Conservation (phyloP, 2,797 vertebrate species). For the Malurus leucopterus region DNA sequence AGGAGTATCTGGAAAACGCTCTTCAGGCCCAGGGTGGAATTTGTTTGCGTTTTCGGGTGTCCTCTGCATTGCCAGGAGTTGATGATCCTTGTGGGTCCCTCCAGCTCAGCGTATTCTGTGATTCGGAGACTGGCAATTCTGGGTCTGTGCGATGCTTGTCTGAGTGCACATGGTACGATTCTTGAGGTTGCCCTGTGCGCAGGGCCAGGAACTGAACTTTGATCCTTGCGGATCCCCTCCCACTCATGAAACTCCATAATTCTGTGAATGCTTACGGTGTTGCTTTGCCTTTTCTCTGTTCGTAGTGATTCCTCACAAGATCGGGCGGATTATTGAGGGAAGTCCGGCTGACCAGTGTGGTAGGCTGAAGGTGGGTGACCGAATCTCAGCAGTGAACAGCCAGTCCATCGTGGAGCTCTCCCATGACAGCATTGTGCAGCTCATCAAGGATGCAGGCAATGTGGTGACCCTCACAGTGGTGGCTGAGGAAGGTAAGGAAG, state of each 20-base stretch:
- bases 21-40: neutral
- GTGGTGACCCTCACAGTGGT: conserved; percentile 90
- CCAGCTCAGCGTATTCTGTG: neutral
- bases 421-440: conserved; percentile 93
- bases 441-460: conserved; percentile 94
- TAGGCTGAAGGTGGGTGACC: conserved; percentile 91
- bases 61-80: neutral
- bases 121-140: neutral
- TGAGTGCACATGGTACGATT: neutral
- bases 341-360: conserved; percentile 92
- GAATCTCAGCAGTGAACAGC: conserved; percentile 93
- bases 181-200: neutral
- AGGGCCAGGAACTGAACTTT: neutral
- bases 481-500: conserved; percentile 87
- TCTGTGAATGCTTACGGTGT: neutral
- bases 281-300: neutral
- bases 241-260: neutral
- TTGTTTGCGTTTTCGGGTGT: neutral
- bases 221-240: neutral
- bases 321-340: conserved; percentile 93
- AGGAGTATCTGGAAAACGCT: neutral
- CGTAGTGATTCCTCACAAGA: conserved; percentile 96
- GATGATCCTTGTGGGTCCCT: neutral
- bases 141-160: no score
- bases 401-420: conserved; percentile 91